Evolutionary conservation across 2,888 invertebrate species (phyloP).

Genomic region (Sminthurinus aureus): DNA sequence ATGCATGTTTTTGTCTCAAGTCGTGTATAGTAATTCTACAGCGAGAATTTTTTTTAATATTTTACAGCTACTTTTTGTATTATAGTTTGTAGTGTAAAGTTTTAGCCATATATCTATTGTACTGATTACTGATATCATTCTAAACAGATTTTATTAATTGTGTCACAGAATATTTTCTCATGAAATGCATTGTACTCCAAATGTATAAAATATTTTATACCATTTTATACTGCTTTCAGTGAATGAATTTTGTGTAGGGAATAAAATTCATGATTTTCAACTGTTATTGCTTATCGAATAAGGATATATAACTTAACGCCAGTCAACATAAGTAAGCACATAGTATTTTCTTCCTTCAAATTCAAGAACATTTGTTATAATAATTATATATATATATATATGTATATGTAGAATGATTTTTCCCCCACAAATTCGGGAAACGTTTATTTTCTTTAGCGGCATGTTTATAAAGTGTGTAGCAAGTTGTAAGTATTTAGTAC

Average conservation of each 20-base stretch:
- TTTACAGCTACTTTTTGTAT: too few species aligned
- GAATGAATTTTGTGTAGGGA: too few species aligned
- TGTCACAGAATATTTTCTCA: background rate
- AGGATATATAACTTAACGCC: background rate
- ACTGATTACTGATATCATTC: background rate
- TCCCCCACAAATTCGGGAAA: too few species aligned
- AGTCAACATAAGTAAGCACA: too few species aligned
- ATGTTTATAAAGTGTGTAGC: too few species aligned
- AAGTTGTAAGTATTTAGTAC: too few species aligned
- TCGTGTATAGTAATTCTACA: too few species aligned
- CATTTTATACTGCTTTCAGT: background rate
- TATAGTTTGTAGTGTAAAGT: background rate
- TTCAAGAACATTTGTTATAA: too few species aligned
- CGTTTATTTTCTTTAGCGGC: too few species aligned
- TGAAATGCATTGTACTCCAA: background rate
- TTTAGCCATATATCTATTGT: background rate
- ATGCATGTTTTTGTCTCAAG: too few species aligned
- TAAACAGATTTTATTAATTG: background rate
- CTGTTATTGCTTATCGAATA: slow-evolving; percentile 25
- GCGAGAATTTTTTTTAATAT: too few species aligned
- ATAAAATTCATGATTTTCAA: background rate
- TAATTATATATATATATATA: background rate
- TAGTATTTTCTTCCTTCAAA: too few species aligned
- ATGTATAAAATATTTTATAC: background rate
- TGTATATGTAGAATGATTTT: background rate